Conservation (phyloP, 2,113 vertebrate genomes). For the Axis porcinus region DNA sequence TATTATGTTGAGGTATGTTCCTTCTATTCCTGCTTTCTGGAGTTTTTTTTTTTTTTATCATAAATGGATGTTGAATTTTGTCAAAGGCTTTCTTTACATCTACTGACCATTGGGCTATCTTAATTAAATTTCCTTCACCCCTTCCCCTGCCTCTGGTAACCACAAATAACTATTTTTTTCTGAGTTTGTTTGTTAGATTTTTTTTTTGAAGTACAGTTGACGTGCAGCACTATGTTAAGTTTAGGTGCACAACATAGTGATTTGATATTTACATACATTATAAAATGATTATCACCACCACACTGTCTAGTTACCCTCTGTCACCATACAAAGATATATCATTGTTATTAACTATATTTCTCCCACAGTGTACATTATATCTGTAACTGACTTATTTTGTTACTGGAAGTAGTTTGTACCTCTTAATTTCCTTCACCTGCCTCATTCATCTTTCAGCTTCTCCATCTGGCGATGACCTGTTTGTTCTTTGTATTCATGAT, state of each 20-base stretch:
- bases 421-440: background rate
- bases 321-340: background rate
- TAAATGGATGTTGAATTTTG: no score
- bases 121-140: background rate
- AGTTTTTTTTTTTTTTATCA: no score
- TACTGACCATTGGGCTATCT: background rate
- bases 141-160: background rate
- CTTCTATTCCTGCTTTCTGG: no score
- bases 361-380: background rate
- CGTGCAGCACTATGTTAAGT: background rate
- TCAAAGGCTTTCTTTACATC: no score
- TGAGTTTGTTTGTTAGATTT: background rate
- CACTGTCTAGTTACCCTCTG: background rate
- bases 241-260: background rate
- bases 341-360: background rate
- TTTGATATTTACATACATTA: background rate
- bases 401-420: background rate
- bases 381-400: background rate
- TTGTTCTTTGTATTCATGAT: background rate
- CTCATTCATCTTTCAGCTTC: background rate
- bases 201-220: background rate
- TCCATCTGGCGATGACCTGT: background rate
- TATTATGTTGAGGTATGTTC: no score
- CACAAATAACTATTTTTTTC: background rate
- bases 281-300: background rate